phyloP scores from a whole-genome alignment of 1,140 invertebrate genomes.

The Akabosia matsudoensis region DNA sequence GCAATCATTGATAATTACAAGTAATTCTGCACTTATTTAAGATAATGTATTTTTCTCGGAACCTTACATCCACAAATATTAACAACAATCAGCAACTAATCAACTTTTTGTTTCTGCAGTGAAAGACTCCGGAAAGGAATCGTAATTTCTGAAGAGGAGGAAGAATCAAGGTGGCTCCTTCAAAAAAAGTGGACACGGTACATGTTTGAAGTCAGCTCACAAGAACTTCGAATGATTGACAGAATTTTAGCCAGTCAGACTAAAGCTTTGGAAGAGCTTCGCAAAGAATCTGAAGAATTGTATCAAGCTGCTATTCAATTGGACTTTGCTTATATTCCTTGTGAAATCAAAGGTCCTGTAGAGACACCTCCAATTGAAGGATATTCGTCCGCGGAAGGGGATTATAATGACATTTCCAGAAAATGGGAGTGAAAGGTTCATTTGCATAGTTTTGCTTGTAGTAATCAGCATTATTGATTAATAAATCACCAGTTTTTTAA shows the following conservation, averaged over 20 bases:
- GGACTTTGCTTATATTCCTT: conserved; percentile 66
- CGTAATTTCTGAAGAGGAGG: conserved; percentile 53
- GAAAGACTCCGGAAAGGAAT: conserved; percentile 55
- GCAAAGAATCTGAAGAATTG: conserved; percentile 72
- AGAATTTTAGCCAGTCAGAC: conserved; percentile 65
- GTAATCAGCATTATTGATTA: too few species aligned
- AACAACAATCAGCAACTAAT: background rate
- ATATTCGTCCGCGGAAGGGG: conserved; percentile 76
- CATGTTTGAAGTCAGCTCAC: conserved; percentile 61
- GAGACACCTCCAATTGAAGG: conserved; percentile 72
- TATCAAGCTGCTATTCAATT: conserved; percentile 76
- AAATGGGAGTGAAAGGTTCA: conserved; percentile 64
- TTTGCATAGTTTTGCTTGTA: background rate
- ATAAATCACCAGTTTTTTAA: too few species aligned
- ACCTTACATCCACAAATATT: background rate
- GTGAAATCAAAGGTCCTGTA: conserved; percentile 64
- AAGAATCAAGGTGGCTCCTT: conserved; percentile 59
- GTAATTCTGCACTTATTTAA: conserved; percentile 53
- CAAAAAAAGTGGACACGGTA: conserved; percentile 71
- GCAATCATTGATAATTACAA: conserved; percentile 62
- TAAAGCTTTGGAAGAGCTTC: conserved; percentile 71
- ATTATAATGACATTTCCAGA: conserved; percentile 75
- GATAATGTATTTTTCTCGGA: too few species aligned
- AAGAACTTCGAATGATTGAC: conserved; percentile 66
- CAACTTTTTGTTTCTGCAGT: conserved; percentile 53